Conservation (phyloP, 2,113 vertebrate genomes). For the Gavia stellata region DNA sequence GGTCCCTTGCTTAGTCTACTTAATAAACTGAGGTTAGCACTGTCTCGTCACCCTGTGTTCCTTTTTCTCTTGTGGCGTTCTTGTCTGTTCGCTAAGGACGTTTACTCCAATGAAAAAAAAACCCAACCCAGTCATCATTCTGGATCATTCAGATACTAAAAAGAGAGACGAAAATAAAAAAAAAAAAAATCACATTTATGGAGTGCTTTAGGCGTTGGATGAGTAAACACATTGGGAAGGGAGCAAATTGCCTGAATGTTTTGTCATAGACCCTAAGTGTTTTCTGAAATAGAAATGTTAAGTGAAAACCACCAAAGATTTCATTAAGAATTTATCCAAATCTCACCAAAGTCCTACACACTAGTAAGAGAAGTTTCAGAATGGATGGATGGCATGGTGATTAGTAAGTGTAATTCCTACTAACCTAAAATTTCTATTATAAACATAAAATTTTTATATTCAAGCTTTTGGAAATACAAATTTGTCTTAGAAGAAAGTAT, state of each 20-base stretch:
- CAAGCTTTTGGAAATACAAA: neutral
- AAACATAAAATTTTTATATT: neutral
- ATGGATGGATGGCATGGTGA: neutral
- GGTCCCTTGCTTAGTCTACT: neutral
- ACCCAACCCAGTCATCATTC: neutral
- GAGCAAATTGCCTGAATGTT: neutral
- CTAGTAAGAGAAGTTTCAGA: neutral
- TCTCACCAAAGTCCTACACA: neutral
- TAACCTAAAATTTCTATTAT: neutral
- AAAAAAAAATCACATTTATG: neutral
- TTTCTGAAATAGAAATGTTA: neutral
- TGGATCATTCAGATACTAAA: neutral
- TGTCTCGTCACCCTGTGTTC: neutral
- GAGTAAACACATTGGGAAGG: neutral
- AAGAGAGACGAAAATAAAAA: neutral
- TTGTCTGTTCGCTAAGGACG: neutral
- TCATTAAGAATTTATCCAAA: neutral
- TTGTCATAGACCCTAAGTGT: neutral
- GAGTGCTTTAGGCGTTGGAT: neutral
- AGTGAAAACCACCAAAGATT: neutral
- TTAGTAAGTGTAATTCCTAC: neutral
- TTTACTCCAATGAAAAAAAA: neutral
- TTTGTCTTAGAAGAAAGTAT: neutral
- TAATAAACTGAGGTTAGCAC: neutral
- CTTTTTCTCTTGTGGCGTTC: rapidly evolving